Evolutionary conservation across 2,888 invertebrate species (phyloP).

Genomic region (Teinopalpus imperialis): DNA sequence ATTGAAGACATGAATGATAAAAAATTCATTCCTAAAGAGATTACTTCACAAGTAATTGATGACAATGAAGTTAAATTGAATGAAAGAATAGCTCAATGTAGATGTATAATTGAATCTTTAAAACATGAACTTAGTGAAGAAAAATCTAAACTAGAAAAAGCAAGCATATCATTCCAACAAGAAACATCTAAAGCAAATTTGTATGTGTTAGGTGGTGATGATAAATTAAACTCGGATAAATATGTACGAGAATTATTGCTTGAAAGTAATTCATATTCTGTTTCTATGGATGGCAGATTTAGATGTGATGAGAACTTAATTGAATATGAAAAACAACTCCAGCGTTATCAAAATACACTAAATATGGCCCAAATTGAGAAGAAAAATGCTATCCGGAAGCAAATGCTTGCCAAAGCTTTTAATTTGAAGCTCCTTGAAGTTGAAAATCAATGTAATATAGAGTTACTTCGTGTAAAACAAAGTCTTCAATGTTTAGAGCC

Average conservation of each 20-base stretch:
- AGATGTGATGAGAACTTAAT: constrained; percentile 63
- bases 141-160: constrained; percentile 57
- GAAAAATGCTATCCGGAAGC: constrained; percentile 69
- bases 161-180: constrained; percentile 36
- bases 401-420: constrained; percentile 73
- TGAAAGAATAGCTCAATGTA: constrained; percentile 64
- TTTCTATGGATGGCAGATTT: constrained; percentile 56
- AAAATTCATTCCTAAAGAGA: constrained; percentile 29
- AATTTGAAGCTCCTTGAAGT: constrained; percentile 68
- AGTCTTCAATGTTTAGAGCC: constrained; percentile 72
- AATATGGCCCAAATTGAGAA: constrained; percentile 72
- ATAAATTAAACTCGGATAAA: constrained; percentile 34
- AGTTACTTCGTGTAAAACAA: constrained; percentile 68
- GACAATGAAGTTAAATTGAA: constrained; percentile 61
- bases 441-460: constrained; percentile 75
- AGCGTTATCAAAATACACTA: constrained; percentile 69
- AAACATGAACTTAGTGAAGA: constrained; percentile 65
- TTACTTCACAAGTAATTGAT: constrained; percentile 47
- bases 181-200: constrained; percentile 26
- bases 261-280: constrained; percentile 43
- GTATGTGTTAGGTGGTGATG: constrained; percentile 26
- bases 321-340: constrained; percentile 71
- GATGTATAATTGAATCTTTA: constrained; percentile 61
- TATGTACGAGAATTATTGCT: constrained; percentile 30
- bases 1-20: constrained; percentile 1